phyloP scores from a whole-genome alignment of 2,113 vertebrate species.

The Hyaena hyaena region DNA sequence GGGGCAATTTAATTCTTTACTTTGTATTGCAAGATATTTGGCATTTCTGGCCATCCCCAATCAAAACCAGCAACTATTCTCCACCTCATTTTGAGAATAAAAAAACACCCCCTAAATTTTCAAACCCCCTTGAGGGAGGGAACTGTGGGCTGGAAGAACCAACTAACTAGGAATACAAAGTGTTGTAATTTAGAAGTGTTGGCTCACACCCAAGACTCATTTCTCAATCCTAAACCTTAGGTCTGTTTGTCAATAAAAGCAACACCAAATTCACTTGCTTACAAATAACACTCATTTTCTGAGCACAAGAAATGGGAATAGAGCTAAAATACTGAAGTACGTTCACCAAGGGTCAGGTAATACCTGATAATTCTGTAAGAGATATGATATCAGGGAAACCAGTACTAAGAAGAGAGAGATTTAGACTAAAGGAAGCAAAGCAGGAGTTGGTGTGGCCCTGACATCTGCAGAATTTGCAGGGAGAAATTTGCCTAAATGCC shows the following conservation, averaged over 20 bases:
- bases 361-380: background rate
- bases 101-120: background rate
- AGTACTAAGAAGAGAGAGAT: background rate
- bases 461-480: background rate
- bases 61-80: background rate
- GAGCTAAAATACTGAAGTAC: background rate
- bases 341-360: background rate
- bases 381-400: background rate
- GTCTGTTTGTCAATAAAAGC: background rate
- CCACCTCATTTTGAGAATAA: background rate
- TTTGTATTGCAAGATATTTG: background rate
- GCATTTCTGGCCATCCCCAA: background rate
- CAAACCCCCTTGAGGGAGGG: background rate
- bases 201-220: fast-evolving
- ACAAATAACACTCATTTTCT: background rate
- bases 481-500: background rate
- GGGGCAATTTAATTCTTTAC: background rate
- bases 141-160: background rate
- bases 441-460: background rate
- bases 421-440: background rate
- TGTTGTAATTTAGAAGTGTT: background rate
- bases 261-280: background rate
- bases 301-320: background rate
- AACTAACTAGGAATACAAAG: background rate
- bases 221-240: background rate